Base-by-base conservation (phyloP, 1,140 invertebrate genomes). In the Pemphigus obesinymphae region DNA sequence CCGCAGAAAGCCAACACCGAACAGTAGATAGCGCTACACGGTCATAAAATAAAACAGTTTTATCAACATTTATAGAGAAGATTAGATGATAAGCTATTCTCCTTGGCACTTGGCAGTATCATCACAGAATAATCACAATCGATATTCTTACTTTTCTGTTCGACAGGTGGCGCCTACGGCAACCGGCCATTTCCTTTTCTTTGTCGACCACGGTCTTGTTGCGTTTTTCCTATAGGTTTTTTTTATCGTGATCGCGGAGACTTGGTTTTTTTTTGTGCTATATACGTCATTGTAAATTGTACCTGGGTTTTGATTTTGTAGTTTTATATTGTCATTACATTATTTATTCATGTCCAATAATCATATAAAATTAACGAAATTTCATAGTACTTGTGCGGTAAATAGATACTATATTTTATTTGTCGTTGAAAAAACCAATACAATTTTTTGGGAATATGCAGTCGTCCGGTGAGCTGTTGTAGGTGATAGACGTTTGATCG, bases 181-280 rank as follows among this genome's bases (percentile, higher is more conserved):
- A 20, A 78, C 75, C 75, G 75, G 75, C 75, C 75, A 78, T 78
- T 78, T 78, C 75, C 75, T 78, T 78, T 78, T 53, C 75, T 78
- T 78, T 78, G 75, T 78, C 53, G 50, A 40, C 31, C 23, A 26
- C 37, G 40, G 37, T 45, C 26, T 75, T 58, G 75, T 26, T 29
- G 75, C 23, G 72, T 78, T 58, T 26, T 53, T 40, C 31, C 5
- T 23, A 11, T 40, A 2, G 8, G 13, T 0, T 45, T 0, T 45
- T 45, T 26, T 15, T 26, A 1, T 43, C 8, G n/a, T n/a, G 29
- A 4, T 13, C 23, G 23, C n/a, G 10, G 7, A n/a, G n/a, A n/a
- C n/a, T n/a, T n/a, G n/a, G n/a, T 58, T 55, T 55, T 7, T 53
- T 55, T 53, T 55, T 50, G 20, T 58, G n/a, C n/a, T n/a, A n/a